A percentile compares a stretch with the other conserved stretches of the same genome.
Evolutionary conservation across 2,888 invertebrate species (phyloP).

Genomic region (Philonicus albiceps): DNA sequence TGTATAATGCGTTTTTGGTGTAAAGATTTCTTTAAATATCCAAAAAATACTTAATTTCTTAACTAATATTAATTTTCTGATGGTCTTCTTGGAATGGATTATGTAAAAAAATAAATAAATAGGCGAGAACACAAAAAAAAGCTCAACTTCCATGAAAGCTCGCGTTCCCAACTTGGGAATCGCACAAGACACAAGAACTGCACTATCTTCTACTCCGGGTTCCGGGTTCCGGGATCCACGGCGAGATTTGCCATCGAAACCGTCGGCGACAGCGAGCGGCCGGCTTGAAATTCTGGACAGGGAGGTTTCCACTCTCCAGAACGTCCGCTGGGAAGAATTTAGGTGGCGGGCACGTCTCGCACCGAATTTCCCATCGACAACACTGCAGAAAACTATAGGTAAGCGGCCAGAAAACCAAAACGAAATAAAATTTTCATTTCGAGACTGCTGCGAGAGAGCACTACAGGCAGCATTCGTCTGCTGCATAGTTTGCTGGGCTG

Average conservation of each 20-base stretch:
- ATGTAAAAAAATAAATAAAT: constrained; percentile 7
- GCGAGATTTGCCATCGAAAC: neutral
- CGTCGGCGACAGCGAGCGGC: neutral
- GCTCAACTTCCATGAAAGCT: constrained; percentile 33
- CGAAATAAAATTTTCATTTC: neutral
- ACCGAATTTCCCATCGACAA: constrained; percentile 33
- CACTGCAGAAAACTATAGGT: constrained; percentile 32
- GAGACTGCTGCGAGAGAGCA: constrained; percentile 5
- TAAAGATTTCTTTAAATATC: neutral
- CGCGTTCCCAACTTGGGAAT: neutral
- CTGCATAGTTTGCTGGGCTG: neutral
- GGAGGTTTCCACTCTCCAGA: neutral
- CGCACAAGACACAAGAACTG: neutral
- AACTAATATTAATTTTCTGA: neutral
- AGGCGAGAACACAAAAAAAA: neutral
- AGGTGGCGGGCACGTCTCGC: constrained; percentile 11
- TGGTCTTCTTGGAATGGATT: neutral
- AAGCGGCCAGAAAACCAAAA: constrained; percentile 31
- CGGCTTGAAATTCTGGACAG: neutral
- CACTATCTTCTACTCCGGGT: neutral
- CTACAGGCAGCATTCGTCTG: neutral
- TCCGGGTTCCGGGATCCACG: neutral
- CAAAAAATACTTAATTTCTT: too few species aligned
- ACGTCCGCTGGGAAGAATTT: neutral
- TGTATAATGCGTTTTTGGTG: neutral